Conservation (phyloP, 1,140 invertebrate species). For the Zaprionus lachaisei region DNA sequence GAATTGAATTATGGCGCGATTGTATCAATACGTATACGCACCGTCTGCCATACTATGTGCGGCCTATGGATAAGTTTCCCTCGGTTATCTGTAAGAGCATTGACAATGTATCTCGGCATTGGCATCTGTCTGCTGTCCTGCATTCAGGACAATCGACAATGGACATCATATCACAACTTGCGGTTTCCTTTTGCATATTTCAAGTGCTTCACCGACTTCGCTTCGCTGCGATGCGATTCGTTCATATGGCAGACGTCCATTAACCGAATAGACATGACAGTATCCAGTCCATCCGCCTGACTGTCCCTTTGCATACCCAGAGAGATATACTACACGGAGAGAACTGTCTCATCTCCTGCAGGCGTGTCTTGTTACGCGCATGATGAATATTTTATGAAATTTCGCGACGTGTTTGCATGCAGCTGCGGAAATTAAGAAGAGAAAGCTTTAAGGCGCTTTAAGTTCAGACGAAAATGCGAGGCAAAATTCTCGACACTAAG, state of each 20-base stretch:
- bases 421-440: constrained; percentile 19
- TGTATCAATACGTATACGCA: constrained; percentile 10
- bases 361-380: constrained; percentile 16
- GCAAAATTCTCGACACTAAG: not conserved
- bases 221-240: constrained; percentile 2
- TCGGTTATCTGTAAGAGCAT: not conserved
- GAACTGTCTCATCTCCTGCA: not conserved
- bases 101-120: not conserved
- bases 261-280: constrained; percentile 72
- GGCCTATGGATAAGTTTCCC: not conserved
- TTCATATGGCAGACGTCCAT: constrained; percentile 61
- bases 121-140: not conserved
- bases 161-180: constrained; percentile 47
- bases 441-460: constrained; percentile 21
- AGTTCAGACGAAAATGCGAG: not conserved
- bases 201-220: constrained; percentile 37
- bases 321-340: not conserved
- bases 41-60: not conserved
- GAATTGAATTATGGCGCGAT: constrained; percentile 47
- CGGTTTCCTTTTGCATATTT: constrained; percentile 77
- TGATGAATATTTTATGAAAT: constrained; percentile 53
- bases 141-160: constrained; percentile 5
- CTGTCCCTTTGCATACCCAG: constrained; percentile 51
- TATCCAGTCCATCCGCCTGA: not conserved
- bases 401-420: constrained; percentile 23